Evolutionary conservation across 2,797 vertebrate species (phyloP).

Genomic region (Hephaestus fuliginosus): DNA sequence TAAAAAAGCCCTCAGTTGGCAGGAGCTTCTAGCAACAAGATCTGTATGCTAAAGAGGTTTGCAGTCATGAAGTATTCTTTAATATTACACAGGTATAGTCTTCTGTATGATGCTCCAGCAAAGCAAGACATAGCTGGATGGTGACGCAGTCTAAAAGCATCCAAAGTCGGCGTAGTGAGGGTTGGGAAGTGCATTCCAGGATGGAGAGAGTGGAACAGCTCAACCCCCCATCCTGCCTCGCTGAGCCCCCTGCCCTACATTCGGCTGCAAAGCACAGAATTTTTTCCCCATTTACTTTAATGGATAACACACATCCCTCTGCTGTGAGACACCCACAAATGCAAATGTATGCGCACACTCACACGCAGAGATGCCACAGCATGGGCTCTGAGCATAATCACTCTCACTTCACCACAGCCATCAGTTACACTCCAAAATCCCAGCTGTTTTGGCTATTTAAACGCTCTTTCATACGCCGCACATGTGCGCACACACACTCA

Average conservation of each 20-base stretch:
- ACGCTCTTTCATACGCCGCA: constrained; percentile 43
- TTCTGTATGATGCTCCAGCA: background rate
- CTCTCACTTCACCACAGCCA: constrained; percentile 63
- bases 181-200: constrained; percentile 55
- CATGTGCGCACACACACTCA: constrained; percentile 7
- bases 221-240: constrained; percentile 41
- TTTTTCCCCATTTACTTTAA: constrained; percentile 59
- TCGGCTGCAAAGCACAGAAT: constrained; percentile 47
- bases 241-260: constrained; percentile 56
- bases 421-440: constrained; percentile 50
- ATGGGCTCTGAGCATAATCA: constrained; percentile 40
- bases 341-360: constrained; percentile 40
- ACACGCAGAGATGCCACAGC: constrained; percentile 31
- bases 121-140: constrained; percentile 14
- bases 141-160: constrained; percentile 40
- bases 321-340: constrained; percentile 53
- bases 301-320: constrained; percentile 70
- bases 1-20: constrained; percentile 27
- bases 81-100: constrained; percentile 16
- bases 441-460: constrained; percentile 75
- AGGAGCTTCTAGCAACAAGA: constrained; percentile 4
- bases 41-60: constrained; percentile 5
- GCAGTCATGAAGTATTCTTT: background rate
- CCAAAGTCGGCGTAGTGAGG: constrained; percentile 23
- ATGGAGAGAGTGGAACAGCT: constrained; percentile 54